Evolutionary conservation across 2,113 vertebrate species (phyloP), one percentile per base, ranked within the genome.

Genomic region (Pachycephala philippinensis): DNA sequence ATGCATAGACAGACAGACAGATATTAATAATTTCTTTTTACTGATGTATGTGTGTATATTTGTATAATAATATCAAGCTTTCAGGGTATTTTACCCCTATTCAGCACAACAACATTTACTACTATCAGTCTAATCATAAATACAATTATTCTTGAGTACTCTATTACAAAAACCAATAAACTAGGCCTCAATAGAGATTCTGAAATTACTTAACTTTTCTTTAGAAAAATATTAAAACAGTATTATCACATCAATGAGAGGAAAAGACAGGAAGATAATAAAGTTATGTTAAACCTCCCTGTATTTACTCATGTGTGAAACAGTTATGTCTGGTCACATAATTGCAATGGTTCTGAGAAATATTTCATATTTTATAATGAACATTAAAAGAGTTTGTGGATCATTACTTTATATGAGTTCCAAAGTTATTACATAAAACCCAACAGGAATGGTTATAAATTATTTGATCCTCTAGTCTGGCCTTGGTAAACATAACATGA

Each of bases 361-460:
- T 98, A 98, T 98, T 98, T 98, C 98, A 98, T 98, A 98, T 98
- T 98, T 98, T 98, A 98, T 98, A 98, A 98, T 98, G 98, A 98
- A 98, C 98, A 98, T 98, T 98, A 98, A 98, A 98, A 98, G 98
- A 98, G 98, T 98, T 98, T 98, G 98, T 98, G 98, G 98, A 98
- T 98, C 98, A 98, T 98, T 98, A 98, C 98, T 98, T 98, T 98
- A 98, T 98, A 98, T 97, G 98, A 98, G 98, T 98, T 98, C 97
- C 98, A 98, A 98, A 98, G 98, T 98, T 98, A 98, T 98, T 98
- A 98, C 98, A 98, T 98, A 98, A 98, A 98, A 98, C 97, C 98
- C 98, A 98, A 98, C 97, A 98, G 98, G 98, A 98, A 98, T 86
- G 97, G 98, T 97, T 97, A 98, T 98, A 98, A 98, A 98, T 98